Evolutionary conservation across 2,113 vertebrate genomes (phyloP), one percentile per base, ranked within the genome.

Genomic region (Butastur rufipennis): DNA sequence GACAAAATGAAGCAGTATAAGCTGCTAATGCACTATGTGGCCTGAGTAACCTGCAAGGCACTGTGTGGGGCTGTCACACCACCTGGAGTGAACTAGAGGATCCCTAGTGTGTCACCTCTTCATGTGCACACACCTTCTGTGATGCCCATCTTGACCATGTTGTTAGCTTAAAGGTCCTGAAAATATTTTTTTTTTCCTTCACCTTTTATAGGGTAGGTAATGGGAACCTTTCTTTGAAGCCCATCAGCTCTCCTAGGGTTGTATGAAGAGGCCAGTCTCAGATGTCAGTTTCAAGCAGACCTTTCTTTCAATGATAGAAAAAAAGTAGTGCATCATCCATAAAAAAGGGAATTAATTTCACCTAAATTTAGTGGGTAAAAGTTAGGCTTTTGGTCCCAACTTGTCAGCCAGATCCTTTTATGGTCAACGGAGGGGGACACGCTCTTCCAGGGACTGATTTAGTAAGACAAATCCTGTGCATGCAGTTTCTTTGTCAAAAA

Each of bases 141-240:
- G 21, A 25, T 56, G 4, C 9, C 6, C 3, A 1, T 40, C 1
- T 1, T 45, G 43, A 48, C 5, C 15, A 45, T 10, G 15, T 29
- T 79, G 25, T 75, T 73, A 89, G 26, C 29, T 74, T 67, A 77
- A 79, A 58, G 9, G 29, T 74, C 52, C 34, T 84, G 77, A 84
- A 92, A 86, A 84, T 53, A n/a, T 3, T 13, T 10, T 5, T 36
- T 58, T 56, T 43, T 12, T 56, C 5, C 5, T 48, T 78, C 26
- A 29, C 8, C 40, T 81, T 81, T 81, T 58, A 40, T 43, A 59
- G 34, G 42, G 13, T 22, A 85, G 27, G 11, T 68, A 88, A 82
- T n/a, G 26, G 40, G 13, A 88, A 50, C 36, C 25, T 72, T 56
- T 85, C 38, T 55, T 58, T 73, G 66, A 86, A 78, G 3, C 16